Base-by-base conservation (phyloP, 1,140 invertebrate genomes). In the Epicauta chinensis region DNA sequence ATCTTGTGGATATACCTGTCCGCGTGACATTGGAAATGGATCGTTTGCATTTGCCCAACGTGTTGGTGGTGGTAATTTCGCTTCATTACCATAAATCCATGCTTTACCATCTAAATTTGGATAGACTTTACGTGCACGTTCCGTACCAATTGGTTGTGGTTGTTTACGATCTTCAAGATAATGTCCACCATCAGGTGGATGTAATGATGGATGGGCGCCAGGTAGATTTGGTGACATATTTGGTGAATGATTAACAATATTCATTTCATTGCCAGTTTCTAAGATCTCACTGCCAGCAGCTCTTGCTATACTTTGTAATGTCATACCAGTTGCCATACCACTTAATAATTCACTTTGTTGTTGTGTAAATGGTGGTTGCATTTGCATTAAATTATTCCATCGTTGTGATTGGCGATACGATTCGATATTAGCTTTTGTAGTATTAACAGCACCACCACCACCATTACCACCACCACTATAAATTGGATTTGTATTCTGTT, bases 141-240 rank as follows among this genome's bases (percentile, higher is more conserved):
- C 84, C 0, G 81, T 88, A 58, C 86, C 86, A 61, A 89, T 89
- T 13, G 86, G 85, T 5, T 84, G 78, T 17, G 84, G 84, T 57
- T 81, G 77, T 63, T 87, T 87, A 34, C 84, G 77, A 59, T 86
- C 82, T 62, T 87, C 69, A 36, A 60, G 53, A 42, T 56, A 62
- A 23, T 58, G 56, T 34, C 10, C 32, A 11, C 3, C 10, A 34
- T 11, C 32, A 34, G 32, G 10, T 34, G 32, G 32, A 46, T 59
- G 57, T 12, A 23, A 23, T 23, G 23, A 30, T 40, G 64, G 39
- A 51, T 64, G 59, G 11, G 10, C 10, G 69, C 68, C 43, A 71
- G 71, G 64, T 14, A 73, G 70, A 39, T 76, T 77, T 1, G 81
- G 77, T 32, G 81, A 81, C 73, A 82, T 80, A 16, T 79, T 74